Conservation (phyloP, 2,888 invertebrate genomes). For the Thecocarcelia acutangulata region DNA sequence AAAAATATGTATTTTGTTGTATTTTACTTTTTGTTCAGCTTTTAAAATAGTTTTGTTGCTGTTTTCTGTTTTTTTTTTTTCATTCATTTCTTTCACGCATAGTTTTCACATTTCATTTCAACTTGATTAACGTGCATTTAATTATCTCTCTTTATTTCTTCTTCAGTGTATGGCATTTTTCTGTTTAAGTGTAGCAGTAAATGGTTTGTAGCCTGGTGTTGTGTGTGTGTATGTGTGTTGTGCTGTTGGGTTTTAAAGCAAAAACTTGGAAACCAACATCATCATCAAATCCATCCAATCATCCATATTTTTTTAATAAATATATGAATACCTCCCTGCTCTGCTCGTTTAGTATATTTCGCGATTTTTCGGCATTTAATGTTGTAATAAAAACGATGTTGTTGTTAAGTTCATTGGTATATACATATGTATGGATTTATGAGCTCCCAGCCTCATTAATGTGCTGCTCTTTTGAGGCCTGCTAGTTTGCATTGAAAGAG, state of each 20-base stretch:
- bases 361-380: constrained; percentile 7
- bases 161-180: constrained; percentile 47
- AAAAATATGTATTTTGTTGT: constrained; percentile 35
- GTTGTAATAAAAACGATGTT: too few species aligned
- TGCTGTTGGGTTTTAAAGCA: too few species aligned
- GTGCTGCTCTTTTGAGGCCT: constrained; percentile 59
- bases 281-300: constrained; percentile 23
- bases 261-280: not conserved
- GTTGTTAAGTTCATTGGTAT: constrained; percentile 35
- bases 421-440: too few species aligned
- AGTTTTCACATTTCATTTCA: constrained; percentile 67
- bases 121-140: constrained; percentile 69
- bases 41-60: constrained; percentile 51
- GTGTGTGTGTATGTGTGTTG: not conserved
- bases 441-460: constrained; percentile 67
- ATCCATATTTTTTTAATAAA: constrained; percentile 33
- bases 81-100: constrained; percentile 67
- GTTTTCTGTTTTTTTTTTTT: constrained; percentile 38
- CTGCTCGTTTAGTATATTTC: constrained; percentile 40
- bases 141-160: constrained; percentile 58
- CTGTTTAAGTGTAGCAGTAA: not conserved
- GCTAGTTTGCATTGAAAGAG: constrained; percentile 58
- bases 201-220: not conserved
- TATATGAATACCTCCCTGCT: not conserved
- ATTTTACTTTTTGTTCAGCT: constrained; percentile 38